Evolutionary conservation across 2,888 invertebrate genomes (phyloP), one percentile per base, ranked within the genome.

Genomic region (Macroteleia sp.): DNA sequence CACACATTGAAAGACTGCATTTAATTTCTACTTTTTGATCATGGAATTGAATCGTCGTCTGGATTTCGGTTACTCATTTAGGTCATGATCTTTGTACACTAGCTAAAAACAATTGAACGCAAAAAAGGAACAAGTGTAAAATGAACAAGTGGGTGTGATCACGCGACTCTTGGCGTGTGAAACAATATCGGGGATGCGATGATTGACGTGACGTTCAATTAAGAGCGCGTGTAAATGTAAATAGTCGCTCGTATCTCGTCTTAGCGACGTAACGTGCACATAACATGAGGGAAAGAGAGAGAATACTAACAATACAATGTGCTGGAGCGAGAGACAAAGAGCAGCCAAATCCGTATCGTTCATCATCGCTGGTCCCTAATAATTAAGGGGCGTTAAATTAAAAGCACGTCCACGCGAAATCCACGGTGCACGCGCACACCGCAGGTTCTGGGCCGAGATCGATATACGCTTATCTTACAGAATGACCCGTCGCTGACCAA

Each of bases 201-300:
- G 75, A 69, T 62, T 56, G 75, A 75, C 75, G 75, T 69, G 69
- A 62, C 61, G 75, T 69, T 69, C 75, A 75, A 67, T 75, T 75
- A 75, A 62, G 67, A 19, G 75, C 61, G 46, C 75, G 67, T 75
- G 75, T 75, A 67, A 75, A 67, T 61, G 75, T 61, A 75, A 75
- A 75, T 75, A 75, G 57, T 61, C 56, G 52, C 22, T 50, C 39
- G 44, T 59, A 52, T 50, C 62, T 62, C 71, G 56, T 71, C 62
- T 61, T 56, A 6, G 16, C 22, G 71, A 32, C 46, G 61, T 48
- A 34, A 48, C 71, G 48, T 14, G 62, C 17, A 20, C 41, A 10
- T 17, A 28, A 39, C 57, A 8, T 2, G 36, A 32, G 34, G 34
- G 50, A 39, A 16, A 41, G 8, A 19, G 12, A 57, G 30, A 59